Conservation (phyloP, 2,797 vertebrate species). For the Myripristis jacobus region DNA sequence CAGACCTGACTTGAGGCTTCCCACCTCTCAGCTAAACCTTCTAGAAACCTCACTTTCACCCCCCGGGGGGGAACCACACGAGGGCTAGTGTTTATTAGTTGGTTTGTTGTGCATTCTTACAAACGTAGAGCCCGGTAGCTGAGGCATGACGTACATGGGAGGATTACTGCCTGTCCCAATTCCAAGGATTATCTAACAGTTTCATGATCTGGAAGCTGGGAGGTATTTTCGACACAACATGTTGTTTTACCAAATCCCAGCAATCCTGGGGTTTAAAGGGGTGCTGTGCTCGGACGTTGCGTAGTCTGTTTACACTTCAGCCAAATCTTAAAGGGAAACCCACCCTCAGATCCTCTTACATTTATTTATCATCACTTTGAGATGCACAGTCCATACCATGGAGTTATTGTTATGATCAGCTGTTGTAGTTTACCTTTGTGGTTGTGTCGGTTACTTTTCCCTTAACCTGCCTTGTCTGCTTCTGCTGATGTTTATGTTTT, state of each 20-base stretch:
- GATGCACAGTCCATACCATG: too few species aligned
- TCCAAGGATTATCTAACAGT: constrained; percentile 76
- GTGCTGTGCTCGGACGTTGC: neutral
- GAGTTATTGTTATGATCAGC: neutral
- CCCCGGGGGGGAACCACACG: neutral
- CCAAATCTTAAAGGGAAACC: neutral
- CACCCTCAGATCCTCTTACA: neutral
- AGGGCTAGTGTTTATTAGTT: neutral
- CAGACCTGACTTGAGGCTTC: constrained; percentile 9
- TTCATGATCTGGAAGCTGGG: constrained; percentile 58
- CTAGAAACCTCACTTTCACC: constrained; percentile 42
- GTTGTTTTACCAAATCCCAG: constrained; percentile 46
- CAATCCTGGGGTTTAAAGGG: neutral
- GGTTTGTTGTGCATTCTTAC: constrained; percentile 19
- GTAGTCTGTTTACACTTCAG: neutral
- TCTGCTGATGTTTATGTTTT: neutral
- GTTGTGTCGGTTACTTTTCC: too few species aligned
- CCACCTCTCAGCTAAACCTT: constrained; percentile 18
- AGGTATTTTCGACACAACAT: constrained; percentile 69
- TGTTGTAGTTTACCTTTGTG: neutral
- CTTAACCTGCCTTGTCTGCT: too few species aligned
- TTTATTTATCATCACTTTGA: too few species aligned
- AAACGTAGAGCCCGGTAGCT: constrained; percentile 27
- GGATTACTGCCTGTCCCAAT: constrained; percentile 76
- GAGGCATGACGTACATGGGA: constrained; percentile 28